Evolutionary conservation across 2,113 vertebrate genomes (phyloP).

Genomic region (Procavia capensis): DNA sequence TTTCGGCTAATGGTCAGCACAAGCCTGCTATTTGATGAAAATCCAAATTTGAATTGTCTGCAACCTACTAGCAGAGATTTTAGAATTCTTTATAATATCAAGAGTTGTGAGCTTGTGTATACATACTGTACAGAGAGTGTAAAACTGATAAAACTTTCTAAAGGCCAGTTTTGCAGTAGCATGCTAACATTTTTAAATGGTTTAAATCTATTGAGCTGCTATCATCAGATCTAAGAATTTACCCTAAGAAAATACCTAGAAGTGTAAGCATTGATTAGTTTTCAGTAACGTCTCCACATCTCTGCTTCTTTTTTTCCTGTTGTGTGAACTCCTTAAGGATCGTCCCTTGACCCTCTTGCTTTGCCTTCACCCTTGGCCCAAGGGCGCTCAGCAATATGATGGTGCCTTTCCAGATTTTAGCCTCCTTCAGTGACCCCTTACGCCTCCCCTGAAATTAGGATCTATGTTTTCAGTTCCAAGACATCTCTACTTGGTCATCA

Average conservation of each 20-base stretch:
- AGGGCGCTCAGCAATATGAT: not conserved
- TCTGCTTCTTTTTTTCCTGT: not conserved
- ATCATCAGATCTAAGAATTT: not conserved
- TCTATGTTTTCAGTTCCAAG: not conserved
- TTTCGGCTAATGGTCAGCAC: too few relatives aligned
- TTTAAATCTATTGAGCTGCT: not conserved
- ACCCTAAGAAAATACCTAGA: not conserved
- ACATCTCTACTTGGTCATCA: not conserved
- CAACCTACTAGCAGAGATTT: not conserved
- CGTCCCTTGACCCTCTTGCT: not conserved
- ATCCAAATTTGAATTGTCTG: not conserved
- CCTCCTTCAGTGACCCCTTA: too few relatives aligned
- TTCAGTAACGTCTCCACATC: not conserved
- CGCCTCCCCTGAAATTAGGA: not conserved
- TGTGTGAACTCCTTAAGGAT: not conserved
- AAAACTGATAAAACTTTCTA: not conserved
- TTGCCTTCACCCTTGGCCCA: not conserved
- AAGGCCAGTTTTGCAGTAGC: not conserved
- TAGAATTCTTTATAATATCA: not conserved
- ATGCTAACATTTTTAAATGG: not conserved
- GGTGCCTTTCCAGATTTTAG: not conserved
- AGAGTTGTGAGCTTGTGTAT: not conserved
- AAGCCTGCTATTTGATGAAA: not conserved
- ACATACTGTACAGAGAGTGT: not conserved
- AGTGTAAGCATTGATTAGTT: not conserved